Base-by-base conservation (phyloP, 2,888 invertebrate genomes). In the Eristalis arbustorum region DNA sequence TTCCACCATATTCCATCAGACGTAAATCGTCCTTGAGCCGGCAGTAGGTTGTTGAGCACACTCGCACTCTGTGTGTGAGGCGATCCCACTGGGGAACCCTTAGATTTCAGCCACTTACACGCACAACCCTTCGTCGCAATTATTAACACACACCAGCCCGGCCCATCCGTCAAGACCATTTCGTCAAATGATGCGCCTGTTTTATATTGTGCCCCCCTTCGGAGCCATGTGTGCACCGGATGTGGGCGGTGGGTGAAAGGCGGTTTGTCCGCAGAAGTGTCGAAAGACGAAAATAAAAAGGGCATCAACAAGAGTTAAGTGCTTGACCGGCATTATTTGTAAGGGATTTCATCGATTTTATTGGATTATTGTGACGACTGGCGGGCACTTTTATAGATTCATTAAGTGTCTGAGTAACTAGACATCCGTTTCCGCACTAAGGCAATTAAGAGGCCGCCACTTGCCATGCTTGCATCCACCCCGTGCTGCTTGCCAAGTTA, bases 331-430 rank as follows among this genome's bases (percentile, higher is more conserved):
- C 62, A 37, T 56, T 42, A 31, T 40, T 61, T 23, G 37, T 57
- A 61, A 63, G 56, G 69, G 28, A 74, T 42, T 69, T 61, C 37
- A 80, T 80, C 64, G 80, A 80, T 74, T 74, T 22, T 49, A 49
- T 49, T 49, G 49, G 6, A 18, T 72, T 64, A 57, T 67, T 74
- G 22, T 34, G 42, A 11, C 13, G 28, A 67, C 49, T 49, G 61
- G 57, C 40, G 31, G 14, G 61, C 64, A 75, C 71, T 81, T 81
- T 75, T 81, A 75, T 75, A 75, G 81, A 42, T 75, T 75, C 81
- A 63, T 57, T 75, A 25, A 74, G 63, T 69, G 68, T 49, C 56
- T 63, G 42, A 6, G 25, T 61, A 42, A 22, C 61, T 25, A 13
- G 59, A 40, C 49, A 8, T 72, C 34, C 13, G n/a, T 22, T 63